Base-by-base conservation (phyloP, 2,888 invertebrate species). In the Dasysyrphus albostriatus region DNA sequence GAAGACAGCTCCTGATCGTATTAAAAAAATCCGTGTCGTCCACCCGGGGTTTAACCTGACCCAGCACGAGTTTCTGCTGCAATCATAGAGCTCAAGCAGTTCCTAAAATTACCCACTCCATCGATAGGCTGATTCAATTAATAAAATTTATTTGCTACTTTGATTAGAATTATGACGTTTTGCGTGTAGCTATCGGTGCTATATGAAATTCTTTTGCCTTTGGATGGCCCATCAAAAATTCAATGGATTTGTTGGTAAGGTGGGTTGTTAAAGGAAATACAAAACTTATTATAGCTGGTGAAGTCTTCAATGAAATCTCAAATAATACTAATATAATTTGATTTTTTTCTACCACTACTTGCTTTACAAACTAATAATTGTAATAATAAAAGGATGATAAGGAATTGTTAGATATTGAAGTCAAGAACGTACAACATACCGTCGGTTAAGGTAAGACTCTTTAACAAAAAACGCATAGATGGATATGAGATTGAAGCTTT, bases 21-120 rank as follows among this genome's bases (percentile, higher is more conserved):
- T 32, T 92, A 92, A 37, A 92, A 90, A 47, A 92, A 92, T 0
- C 92, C 92, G 70, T 89, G 89, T 0, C 89, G 87, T 2, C 88
- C 84, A 16, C 49, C 34, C 7, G 37, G 7, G 6, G 32, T 47
- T 4, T 39, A 0, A 16, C n/a, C 51, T 10, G 44, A n/a, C 1
- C 74, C 77, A 10, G 54, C 37, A 9, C 83, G 51, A 10, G 83
- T 88, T 47, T 88, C 88, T 8, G 54, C 39, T 34, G 9, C 56
- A 10, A 73, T 90, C 88, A 44, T 91, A 92, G 7, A 79, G 80
- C 1, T 82, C 88, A 19, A 92, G 80, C 56, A 88, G 88, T 89
- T 89, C 1, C 89, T 88, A n/a, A 91, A 78, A 51, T 91, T 88
- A 0, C 90, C 90, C 32, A 92, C 70, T 34, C 90, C 89, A 37